Percentiles rank a stretch among this genome's conserved stretches.
phyloP scores from a whole-genome alignment of 2,113 vertebrate genomes.

The Geococcyx californianus region DNA sequence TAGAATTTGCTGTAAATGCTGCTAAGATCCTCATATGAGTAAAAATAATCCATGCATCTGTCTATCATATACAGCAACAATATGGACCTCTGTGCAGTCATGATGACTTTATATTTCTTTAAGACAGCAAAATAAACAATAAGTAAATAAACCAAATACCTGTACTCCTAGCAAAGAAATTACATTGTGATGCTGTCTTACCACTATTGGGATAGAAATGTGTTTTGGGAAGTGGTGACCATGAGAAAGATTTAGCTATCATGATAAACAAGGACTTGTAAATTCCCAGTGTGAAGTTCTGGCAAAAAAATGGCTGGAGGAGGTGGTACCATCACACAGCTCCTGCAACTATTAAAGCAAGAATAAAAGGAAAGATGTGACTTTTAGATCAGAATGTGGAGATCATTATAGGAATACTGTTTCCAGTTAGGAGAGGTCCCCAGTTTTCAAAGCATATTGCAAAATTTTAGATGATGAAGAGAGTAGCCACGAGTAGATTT shows the following conservation, averaged over 20 bases:
- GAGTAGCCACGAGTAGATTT: not conserved
- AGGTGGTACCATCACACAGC: not conserved
- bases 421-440: not conserved
- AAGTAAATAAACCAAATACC: not conserved
- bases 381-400: not conserved
- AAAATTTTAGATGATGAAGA: not conserved
- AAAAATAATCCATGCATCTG: not conserved
- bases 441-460: not conserved
- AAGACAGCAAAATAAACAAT: not conserved
- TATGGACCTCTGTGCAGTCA: not conserved
- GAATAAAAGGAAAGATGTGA: not conserved
- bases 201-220: not conserved
- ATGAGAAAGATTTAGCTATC: not conserved
- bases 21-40: not conserved
- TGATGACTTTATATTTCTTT: not conserved
- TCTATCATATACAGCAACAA: not conserved
- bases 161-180: not conserved
- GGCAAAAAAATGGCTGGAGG: not conserved
- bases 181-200: not conserved
- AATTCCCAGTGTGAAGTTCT: not conserved
- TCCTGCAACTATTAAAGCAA: not conserved
- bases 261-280: not conserved
- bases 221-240: not conserved
- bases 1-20: not conserved
- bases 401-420: not conserved